Base-by-base conservation (phyloP, 2,797 vertebrate genomes). In the Brotula barbata region DNA sequence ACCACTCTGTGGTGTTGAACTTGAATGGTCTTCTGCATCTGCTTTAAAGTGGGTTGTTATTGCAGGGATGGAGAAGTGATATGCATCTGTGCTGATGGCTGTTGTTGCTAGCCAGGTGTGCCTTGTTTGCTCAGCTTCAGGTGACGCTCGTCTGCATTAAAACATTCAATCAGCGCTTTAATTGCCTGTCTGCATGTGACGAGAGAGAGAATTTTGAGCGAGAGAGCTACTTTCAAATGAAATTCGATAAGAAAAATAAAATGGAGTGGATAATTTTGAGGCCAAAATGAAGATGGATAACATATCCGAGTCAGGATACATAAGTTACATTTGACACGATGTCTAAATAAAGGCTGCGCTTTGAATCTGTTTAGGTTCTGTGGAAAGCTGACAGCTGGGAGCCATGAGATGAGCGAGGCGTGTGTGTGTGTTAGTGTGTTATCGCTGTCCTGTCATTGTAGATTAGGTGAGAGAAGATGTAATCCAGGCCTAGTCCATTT, bases 101-200 rank as follows among this genome's bases (percentile, higher is more conserved):
- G 82, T 23, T 65, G 85, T 86, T 88, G 85, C 87, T 78, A 85
- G 59, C 83, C 88, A 88, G 88, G 86, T 88, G 88, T 83, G 58
- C 57, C 68, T 67, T 82, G 85, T 89, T 89, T 89, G 85, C 85
- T 85, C 81, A 80, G 84, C 85, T 80, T 84, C 87, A 88, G 87
- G 86, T 89, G 85, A 86, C 57, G 53, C 79, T 78, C 58, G 55
- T 82, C 61, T 78, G 81, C 88, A 86, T 86, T 85, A 80, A 89
- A 83, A 83, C 84, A 83, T 88, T 65, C 75, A 70, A 71, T 72
- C 14, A 34, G 61, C 25, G 8, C 68, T 78, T 71, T 82, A 80
- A 87, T 84, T 83, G 79, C 64, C 62, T 50, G 66, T 68, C 56
- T 37, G 60, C 75, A 52, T 81, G 71, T 68, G 75, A 80, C 46